Evolutionary conservation across 2,888 invertebrate species (phyloP).

Genomic region (Sceliomorpha sp.): DNA sequence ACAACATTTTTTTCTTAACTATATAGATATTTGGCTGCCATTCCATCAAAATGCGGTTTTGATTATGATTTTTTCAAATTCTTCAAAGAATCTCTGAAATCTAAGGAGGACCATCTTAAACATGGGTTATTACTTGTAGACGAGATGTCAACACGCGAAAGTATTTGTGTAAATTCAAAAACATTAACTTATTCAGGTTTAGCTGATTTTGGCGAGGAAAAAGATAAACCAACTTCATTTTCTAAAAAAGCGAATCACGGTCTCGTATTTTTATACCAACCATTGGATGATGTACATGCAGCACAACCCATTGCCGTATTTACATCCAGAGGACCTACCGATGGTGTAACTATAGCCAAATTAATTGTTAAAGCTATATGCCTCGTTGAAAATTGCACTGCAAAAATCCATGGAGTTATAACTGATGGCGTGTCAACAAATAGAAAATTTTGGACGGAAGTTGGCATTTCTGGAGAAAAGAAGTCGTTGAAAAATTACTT

Average conservation of each 20-base stretch:
- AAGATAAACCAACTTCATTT: neutral
- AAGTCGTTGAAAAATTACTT: constrained; percentile 24
- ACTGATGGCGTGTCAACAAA: constrained; percentile 49
- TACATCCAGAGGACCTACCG: constrained; percentile 11
- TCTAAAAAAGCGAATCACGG: neutral
- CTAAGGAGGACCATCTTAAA: too few species aligned
- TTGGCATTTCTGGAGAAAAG: constrained; percentile 38
- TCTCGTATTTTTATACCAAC: neutral
- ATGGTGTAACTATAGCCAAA: constrained; percentile 41
- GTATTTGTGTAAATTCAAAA: constrained; percentile 28
- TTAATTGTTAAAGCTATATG: constrained; percentile 42
- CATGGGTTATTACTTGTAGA: constrained; percentile 20
- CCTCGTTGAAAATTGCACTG: constrained; percentile 41
- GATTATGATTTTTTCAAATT: too few species aligned
- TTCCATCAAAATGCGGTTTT: too few species aligned
- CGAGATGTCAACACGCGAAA: constrained; percentile 39
- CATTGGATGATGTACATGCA: neutral
- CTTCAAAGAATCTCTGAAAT: too few species aligned
- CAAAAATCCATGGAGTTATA: constrained; percentile 47
- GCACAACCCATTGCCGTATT: neutral
- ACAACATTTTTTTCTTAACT: too few species aligned
- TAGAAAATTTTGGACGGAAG: constrained; percentile 42
- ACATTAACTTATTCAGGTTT: constrained; percentile 23
- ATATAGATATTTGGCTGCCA: too few species aligned
- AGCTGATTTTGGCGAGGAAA: neutral